These are phyloP conservation scores for Alentia gelatinosa DNA, from an alignment of 2,888 invertebrate species.

Conservation along the genomic window DNA sequence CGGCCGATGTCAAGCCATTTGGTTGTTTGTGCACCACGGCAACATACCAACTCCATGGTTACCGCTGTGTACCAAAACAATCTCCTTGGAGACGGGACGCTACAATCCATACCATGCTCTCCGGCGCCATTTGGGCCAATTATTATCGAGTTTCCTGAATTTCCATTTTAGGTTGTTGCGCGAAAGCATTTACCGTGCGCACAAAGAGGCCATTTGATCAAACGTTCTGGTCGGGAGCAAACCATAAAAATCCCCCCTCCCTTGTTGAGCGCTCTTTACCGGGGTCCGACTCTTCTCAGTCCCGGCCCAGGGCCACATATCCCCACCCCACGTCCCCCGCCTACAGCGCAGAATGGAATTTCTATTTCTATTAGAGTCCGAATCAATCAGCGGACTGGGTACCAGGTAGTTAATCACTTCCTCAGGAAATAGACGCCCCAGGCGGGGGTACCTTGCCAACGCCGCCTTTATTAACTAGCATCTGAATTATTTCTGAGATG, in stretches of 20 bases:
- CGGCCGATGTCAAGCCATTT: neutral
- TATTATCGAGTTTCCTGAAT: constrained; percentile 42
- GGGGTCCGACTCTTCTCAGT: neutral
- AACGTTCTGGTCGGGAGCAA: neutral
- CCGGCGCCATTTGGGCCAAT: neutral
- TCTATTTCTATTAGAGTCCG: constrained; percentile 25
- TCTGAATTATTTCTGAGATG: neutral
- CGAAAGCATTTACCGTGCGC: constrained; percentile 16
- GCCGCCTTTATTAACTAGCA: neutral
- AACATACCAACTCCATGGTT: constrained; percentile 57
- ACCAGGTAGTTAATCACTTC: neutral
- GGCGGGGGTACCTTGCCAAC: too few species aligned
- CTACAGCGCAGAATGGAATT: neutral
- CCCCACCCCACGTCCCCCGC: neutral
- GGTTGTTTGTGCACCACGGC: constrained; percentile 54
- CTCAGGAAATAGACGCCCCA: neutral
- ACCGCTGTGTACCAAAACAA: constrained; percentile 55
- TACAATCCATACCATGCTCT: constrained; percentile 14
- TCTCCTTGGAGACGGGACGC: constrained; percentile 53
- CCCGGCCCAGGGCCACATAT: neutral
- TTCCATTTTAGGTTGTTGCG: constrained; percentile 35
- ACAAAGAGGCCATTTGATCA: constrained; percentile 28
- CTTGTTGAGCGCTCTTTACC: constrained; percentile 13
- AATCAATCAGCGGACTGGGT: neutral
- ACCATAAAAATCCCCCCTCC: constrained; percentile 2